Evolutionary conservation across 2,113 vertebrate genomes (phyloP).

Genomic region (Aphyosemion australe): DNA sequence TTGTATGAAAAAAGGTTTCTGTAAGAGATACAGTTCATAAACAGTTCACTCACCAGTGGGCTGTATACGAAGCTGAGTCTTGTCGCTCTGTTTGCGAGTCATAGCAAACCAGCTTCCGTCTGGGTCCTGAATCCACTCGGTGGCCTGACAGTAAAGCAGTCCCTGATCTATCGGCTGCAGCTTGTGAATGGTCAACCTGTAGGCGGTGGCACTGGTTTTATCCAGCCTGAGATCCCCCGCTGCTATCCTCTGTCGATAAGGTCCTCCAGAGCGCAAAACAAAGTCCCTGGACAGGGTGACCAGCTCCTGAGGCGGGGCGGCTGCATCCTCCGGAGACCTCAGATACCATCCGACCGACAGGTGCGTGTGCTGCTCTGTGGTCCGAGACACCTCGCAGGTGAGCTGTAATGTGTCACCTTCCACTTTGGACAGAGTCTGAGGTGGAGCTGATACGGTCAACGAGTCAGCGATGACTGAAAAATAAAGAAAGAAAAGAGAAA

Average conservation of each 20-base stretch:
- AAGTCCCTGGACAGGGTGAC: slow-evolving; percentile 92
- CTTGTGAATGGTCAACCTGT: slow-evolving; percentile 91
- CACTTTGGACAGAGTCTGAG: slow-evolving; percentile 90
- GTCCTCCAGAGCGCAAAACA: slow-evolving; percentile 83
- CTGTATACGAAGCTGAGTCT: slow-evolving; percentile 88
- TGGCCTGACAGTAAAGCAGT: slow-evolving; percentile 92
- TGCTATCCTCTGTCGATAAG: slow-evolving; percentile 89
- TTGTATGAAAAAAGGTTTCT: not conserved
- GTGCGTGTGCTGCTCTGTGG: slow-evolving; percentile 90
- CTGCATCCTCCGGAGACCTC: slow-evolving; percentile 76
- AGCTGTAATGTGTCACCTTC: slow-evolving; percentile 91
- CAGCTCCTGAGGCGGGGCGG: slow-evolving; percentile 82
- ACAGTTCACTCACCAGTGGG: slow-evolving; percentile 84
- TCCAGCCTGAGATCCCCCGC: slow-evolving; percentile 91
- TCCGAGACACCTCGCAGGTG: slow-evolving; percentile 88
- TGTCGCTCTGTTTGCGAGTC: slow-evolving; percentile 93
- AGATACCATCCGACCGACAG: slow-evolving; percentile 92
- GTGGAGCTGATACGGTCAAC: slow-evolving; percentile 79
- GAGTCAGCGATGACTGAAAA: slow-evolving; percentile 92
- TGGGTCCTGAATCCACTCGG: slow-evolving; percentile 95
- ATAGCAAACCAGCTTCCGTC: slow-evolving; percentile 92
- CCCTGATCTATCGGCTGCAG: slow-evolving; percentile 93
- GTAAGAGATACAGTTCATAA: not conserved
- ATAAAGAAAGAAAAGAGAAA: slow-evolving; percentile 15
- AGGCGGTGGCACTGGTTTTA: slow-evolving; percentile 87